Evolutionary conservation across 2,797 vertebrate species (phyloP).

Genomic region (Myotis findleyi): DNA sequence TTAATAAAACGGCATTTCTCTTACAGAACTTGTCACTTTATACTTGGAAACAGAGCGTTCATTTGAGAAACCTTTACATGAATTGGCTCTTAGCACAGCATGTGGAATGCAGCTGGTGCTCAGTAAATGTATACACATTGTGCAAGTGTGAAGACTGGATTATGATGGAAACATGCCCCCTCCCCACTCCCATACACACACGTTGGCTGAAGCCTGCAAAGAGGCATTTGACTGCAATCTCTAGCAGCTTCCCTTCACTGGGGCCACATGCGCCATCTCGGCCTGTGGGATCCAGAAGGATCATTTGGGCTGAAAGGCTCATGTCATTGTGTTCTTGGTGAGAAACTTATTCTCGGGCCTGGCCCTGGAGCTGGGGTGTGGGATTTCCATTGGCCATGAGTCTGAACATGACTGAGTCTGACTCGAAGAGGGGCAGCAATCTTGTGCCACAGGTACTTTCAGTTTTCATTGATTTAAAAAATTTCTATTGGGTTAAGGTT

Average conservation of each 20-base stretch:
- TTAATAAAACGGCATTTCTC: background rate
- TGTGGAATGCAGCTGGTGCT: background rate
- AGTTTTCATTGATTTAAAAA: slow-evolving; percentile 18
- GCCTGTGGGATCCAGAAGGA: background rate
- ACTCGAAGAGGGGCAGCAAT: background rate
- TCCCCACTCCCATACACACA: background rate
- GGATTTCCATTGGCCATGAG: background rate
- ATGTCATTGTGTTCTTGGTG: background rate
- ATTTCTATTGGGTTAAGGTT: background rate
- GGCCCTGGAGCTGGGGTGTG: background rate
- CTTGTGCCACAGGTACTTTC: background rate
- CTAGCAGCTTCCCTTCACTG: background rate
- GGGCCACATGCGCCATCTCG: background rate
- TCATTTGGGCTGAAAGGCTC: background rate
- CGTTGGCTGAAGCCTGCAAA: background rate
- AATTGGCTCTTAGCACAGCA: background rate
- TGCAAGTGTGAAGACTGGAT: background rate
- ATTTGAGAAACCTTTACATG: background rate
- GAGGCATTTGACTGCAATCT: background rate
- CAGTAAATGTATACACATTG: background rate
- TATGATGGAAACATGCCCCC: background rate
- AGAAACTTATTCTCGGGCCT: background rate
- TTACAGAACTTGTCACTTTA: background rate
- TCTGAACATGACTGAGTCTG: background rate
- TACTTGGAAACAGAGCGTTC: background rate